A percentile compares a stretch with the other conserved stretches of the same genome.
Evolutionary conservation across 1,140 invertebrate species (phyloP).

Genomic region (Drosophila repletoides): DNA sequence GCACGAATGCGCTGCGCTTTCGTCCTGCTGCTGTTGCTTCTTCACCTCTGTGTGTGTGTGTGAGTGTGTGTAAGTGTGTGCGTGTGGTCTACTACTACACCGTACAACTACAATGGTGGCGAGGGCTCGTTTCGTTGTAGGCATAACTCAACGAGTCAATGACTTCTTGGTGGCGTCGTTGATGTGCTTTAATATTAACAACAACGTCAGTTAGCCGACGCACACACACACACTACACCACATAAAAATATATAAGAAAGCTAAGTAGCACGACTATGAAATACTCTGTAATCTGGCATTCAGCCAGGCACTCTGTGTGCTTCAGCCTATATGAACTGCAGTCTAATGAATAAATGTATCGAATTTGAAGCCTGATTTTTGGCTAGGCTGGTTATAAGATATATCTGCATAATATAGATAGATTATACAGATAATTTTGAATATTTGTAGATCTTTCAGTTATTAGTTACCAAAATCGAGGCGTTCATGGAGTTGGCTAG

Average conservation of each 20-base stretch:
- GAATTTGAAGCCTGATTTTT: no score
- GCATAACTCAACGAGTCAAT: conserved; percentile 82
- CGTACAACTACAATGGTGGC: conserved; percentile 39
- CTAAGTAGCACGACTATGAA: no score
- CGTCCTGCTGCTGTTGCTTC: conserved; percentile 20
- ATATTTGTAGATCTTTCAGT: no score
- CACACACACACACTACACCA: conserved; percentile 8
- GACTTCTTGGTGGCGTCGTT: conserved; percentile 82
- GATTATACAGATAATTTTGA: no score
- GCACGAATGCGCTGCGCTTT: conserved; percentile 69
- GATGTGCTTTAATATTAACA: conserved; percentile 82
- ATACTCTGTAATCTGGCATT: no score
- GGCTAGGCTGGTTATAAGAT: no score
- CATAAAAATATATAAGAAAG: not conserved
- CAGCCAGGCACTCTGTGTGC: no score
- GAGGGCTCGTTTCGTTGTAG: conserved; percentile 57
- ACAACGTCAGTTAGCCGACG: conserved; percentile 49
- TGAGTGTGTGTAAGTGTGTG: conserved; percentile 19
- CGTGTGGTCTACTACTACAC: conserved; percentile 27
- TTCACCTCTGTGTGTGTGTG: conserved; percentile 16
- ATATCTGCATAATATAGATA: no score
- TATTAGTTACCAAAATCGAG: no score
- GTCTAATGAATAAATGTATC: no score
- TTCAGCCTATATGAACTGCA: no score
- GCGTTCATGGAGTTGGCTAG: no score